Evolutionary conservation across 2,888 invertebrate genomes (phyloP).

Genomic region (Mesoligia furuncula): DNA sequence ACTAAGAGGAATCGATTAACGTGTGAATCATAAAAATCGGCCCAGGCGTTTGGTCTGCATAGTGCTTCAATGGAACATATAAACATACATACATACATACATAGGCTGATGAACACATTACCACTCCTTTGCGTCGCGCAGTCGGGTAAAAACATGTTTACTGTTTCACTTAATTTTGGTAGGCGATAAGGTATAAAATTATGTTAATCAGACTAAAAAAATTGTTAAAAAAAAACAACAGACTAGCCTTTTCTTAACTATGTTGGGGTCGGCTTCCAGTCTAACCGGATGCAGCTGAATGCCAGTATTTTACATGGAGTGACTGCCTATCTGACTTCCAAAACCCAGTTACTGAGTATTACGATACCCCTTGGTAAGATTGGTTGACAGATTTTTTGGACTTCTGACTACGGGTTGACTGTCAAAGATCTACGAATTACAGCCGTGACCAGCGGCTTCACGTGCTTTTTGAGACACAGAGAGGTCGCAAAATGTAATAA

Average conservation of each 20-base stretch:
- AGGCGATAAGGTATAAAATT: background rate
- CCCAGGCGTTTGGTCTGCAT: no score
- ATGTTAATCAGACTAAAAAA: background rate
- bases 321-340: background rate
- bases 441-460: background rate
- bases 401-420: background rate
- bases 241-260: no score
- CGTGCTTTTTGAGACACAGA: background rate
- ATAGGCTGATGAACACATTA: no score
- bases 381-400: background rate
- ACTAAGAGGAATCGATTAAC: no score
- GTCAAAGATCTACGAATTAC: background rate
- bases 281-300: background rate
- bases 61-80: no score
- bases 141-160: background rate
- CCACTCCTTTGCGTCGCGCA: no score
- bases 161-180: background rate
- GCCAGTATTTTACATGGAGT: background rate
- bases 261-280: background rate
- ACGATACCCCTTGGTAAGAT: background rate
- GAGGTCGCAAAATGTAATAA: background rate
- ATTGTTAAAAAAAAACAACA: background rate
- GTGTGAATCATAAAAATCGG: no score
- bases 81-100: no score
- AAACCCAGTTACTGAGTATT: background rate